Evolutionary conservation across 2,797 vertebrate species (phyloP).

Genomic region (Gallinago solitaria): DNA sequence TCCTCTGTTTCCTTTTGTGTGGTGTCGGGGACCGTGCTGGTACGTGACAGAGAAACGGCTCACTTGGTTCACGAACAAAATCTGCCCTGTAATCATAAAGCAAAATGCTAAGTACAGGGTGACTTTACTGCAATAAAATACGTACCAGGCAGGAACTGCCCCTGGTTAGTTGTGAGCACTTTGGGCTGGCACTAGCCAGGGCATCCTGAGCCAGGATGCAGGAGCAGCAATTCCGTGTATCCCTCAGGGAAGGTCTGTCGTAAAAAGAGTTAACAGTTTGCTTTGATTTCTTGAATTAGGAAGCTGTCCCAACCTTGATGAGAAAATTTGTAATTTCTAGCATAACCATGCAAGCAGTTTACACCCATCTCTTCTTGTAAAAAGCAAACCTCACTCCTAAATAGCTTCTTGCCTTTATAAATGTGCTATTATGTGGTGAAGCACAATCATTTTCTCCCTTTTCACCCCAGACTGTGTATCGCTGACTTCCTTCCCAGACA

Average conservation of each 20-base stretch:
- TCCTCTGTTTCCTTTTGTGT: not conserved
- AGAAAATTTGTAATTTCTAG: not conserved
- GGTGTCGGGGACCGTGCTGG: not conserved
- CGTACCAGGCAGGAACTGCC: not conserved
- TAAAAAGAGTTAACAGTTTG: not conserved
- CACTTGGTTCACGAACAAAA: not conserved
- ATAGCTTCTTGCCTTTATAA: not conserved
- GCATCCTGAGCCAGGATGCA: not conserved
- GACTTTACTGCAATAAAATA: not conserved
- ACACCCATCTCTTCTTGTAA: not conserved
- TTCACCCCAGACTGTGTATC: not conserved
- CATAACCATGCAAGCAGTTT: not conserved
- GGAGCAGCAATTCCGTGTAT: not conserved
- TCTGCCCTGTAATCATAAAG: not conserved
- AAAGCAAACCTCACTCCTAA: not conserved
- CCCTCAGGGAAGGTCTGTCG: not conserved
- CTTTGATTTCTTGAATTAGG: not conserved
- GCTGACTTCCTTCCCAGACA: not conserved
- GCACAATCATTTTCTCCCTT: not conserved
- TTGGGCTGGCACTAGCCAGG: not conserved
- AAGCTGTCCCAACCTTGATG: not conserved
- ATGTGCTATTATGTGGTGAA: not conserved
- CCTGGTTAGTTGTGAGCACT: not conserved
- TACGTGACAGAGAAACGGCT: not conserved
- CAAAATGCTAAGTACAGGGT: not conserved